Percentiles rank a stretch among this genome's conserved stretches.
These are phyloP conservation scores for Nothoprocta pentlandii DNA, from an alignment of 2,113 vertebrate species.

Conservation along the genomic window DNA sequence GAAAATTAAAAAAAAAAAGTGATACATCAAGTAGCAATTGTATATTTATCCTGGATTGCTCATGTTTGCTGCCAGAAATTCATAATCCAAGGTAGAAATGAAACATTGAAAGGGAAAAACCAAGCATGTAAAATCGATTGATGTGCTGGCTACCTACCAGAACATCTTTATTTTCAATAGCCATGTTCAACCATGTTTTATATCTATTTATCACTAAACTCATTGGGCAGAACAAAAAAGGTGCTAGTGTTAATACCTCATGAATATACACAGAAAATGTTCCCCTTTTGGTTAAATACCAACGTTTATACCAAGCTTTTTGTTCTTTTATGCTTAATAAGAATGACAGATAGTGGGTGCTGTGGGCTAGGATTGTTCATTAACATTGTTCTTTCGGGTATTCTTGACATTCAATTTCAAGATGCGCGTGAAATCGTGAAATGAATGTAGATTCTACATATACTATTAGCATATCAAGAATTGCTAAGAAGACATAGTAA, in stretches of 20 bases:
- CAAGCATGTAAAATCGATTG: slow-evolving; percentile 32
- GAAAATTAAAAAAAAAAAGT: not conserved
- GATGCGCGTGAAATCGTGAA: not conserved
- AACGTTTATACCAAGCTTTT: not conserved
- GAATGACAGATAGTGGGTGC: slow-evolving; percentile 16
- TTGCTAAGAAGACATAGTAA: not conserved
- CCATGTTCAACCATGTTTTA: not conserved
- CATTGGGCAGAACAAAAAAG: slow-evolving; percentile 19
- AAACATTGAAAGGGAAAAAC: slow-evolving; percentile 13
- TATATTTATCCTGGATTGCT: slow-evolving; percentile 44
- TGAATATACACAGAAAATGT: slow-evolving; percentile 13
- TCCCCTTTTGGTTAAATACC: slow-evolving; percentile 26
- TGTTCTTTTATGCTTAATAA: not conserved
- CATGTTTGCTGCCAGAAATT: slow-evolving; percentile 38
- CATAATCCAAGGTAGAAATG: not conserved
- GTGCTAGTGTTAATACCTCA: not conserved
- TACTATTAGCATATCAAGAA: not conserved
- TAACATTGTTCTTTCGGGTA: not conserved
- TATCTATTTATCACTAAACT: slow-evolving; percentile 37
- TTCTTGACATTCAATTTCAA: slow-evolving; percentile 1
- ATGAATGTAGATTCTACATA: not conserved
- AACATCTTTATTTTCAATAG: slow-evolving; percentile 29
- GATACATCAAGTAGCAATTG: not conserved
- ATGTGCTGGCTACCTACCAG: slow-evolving; percentile 3
- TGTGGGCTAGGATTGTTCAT: not conserved